Evolutionary conservation across 2,113 vertebrate genomes (phyloP).

Genomic region (Piprites chloris): DNA sequence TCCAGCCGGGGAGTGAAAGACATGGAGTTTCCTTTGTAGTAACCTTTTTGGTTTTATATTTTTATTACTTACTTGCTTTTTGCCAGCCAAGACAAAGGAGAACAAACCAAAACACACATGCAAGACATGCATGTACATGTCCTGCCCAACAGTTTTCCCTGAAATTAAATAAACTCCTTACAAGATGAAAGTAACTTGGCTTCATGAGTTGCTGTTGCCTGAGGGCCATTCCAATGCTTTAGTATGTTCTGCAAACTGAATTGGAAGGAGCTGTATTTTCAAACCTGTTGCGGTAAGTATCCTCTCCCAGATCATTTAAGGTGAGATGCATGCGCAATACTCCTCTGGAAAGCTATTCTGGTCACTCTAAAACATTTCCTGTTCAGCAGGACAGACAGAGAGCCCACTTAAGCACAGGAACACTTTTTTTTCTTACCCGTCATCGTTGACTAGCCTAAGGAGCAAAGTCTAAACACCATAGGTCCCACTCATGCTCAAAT

Average conservation of each 20-base stretch:
- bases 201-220: neutral
- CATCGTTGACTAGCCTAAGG: neutral
- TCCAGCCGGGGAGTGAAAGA: neutral
- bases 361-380: neutral
- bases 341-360: neutral
- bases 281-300: neutral
- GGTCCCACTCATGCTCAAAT: neutral
- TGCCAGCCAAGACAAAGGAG: neutral
- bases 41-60: neutral
- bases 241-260: neutral
- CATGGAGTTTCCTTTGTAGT: neutral
- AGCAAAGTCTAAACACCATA: neutral
- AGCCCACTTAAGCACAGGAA: neutral
- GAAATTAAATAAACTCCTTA: neutral
- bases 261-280: neutral
- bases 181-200: neutral
- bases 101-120: neutral
- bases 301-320: neutral
- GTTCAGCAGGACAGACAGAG: neutral
- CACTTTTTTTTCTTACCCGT: neutral
- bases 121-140: neutral
- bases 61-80: neutral
- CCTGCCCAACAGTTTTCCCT: neutral
- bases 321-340: neutral
- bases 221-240: neutral